These are phyloP conservation scores for Pristionchus exspectatus DNA, from an alignment of 2,888 invertebrate species.

Conservation along the genomic window DNA sequence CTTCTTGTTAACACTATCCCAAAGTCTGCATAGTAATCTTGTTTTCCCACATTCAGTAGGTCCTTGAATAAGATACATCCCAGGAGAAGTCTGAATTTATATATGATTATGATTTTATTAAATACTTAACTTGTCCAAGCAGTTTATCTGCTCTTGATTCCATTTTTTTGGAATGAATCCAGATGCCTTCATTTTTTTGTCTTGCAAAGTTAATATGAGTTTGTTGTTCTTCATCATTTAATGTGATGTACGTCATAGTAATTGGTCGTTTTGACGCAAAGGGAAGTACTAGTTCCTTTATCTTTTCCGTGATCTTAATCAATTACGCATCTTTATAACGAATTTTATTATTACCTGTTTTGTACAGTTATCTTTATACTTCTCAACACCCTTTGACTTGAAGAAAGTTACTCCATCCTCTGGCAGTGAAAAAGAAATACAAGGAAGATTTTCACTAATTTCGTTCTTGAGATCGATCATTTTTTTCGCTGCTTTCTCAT, in stretches of 20 bases:
- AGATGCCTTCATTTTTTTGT: background rate
- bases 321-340: no score
- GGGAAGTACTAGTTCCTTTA: background rate
- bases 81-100: constrained; percentile 25
- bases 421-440: constrained; percentile 27
- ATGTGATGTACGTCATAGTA: background rate
- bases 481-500: background rate
- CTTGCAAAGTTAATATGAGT: constrained; percentile 14
- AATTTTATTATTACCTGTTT: constrained; percentile 56
- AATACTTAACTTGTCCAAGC: background rate
- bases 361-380: constrained; percentile 64
- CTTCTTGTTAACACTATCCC: constrained; percentile 56
- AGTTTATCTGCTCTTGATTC: constrained; percentile 49
- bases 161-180: constrained; percentile 33
- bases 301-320: constrained; percentile 39
- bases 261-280: background rate
- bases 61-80: constrained; percentile 61
- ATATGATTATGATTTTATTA: background rate
- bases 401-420: constrained; percentile 58
- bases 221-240: background rate
- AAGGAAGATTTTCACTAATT: background rate
- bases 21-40: constrained; percentile 63
- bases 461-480: constrained; percentile 34
- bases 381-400: constrained; percentile 61
- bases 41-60: constrained; percentile 68